Evolutionary conservation across 37 sponge, comb jelly and placozoan species (phyloP).

Genomic region (Tethya wilhelma): DNA sequence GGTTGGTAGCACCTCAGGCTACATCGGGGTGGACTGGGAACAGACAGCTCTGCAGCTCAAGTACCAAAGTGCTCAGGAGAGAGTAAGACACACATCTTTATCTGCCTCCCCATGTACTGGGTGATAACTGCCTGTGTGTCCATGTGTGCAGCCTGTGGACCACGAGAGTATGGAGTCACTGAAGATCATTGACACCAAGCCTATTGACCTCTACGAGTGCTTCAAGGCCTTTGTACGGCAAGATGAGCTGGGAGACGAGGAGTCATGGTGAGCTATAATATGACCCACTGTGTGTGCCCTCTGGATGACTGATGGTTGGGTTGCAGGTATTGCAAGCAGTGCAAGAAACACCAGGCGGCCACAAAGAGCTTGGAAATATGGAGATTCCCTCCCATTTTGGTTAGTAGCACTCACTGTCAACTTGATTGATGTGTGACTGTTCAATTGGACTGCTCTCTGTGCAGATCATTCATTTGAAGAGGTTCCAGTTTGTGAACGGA

Average conservation of each 20-base stretch:
- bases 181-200: conserved; percentile 63
- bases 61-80: conserved; percentile 85
- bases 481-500: conserved; percentile 93
- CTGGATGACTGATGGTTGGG: background rate
- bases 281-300: background rate
- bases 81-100: conserved; percentile 54
- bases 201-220: conserved; percentile 89
- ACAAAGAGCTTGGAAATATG: conserved; percentile 96
- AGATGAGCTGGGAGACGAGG: conserved; percentile 96
- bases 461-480: conserved; percentile 96
- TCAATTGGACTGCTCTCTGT: background rate
- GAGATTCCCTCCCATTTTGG: conserved; percentile 95
- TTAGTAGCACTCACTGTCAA: conserved; percentile 24
- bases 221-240: conserved; percentile 91
- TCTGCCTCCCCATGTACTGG: background rate
- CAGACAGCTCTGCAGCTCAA: conserved; percentile 83
- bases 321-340: conserved; percentile 93
- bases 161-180: conserved; percentile 73
- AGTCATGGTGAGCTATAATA: conserved; percentile 78
- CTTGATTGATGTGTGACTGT: background rate
- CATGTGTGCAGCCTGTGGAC: conserved; percentile 69
- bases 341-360: conserved; percentile 81
- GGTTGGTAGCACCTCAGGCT: conserved; percentile 41
- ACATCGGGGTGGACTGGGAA: conserved; percentile 97
- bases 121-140: background rate